Evolutionary conservation across 2,797 vertebrate genomes (phyloP).

Genomic region (Esox masquinongy): DNA sequence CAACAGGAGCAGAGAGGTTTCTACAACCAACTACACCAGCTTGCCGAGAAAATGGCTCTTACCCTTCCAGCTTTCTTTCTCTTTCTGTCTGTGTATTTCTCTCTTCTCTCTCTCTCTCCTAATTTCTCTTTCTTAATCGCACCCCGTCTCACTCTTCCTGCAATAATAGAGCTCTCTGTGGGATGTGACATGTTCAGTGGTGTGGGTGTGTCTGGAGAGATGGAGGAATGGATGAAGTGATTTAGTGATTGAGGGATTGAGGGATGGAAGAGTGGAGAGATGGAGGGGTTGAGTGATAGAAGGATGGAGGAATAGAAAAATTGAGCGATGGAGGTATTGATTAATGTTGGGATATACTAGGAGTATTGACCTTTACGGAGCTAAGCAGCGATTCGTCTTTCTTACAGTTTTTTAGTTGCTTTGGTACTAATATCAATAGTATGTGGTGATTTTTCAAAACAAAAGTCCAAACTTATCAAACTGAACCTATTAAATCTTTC

Average conservation of each 20-base stretch:
- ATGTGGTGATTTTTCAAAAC: too few species aligned
- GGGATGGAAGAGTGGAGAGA: background rate
- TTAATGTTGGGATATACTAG: too few species aligned
- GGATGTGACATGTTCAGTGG: background rate
- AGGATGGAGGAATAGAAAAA: too few species aligned
- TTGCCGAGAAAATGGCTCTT: background rate
- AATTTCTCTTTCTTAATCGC: background rate
- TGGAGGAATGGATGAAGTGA: background rate
- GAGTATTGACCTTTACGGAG: constrained; percentile 9
- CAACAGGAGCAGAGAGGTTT: background rate
- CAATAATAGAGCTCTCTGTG: background rate
- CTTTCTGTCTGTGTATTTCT: background rate
- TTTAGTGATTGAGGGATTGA: too few species aligned
- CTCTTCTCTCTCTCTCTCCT: background rate
- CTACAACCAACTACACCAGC: background rate
- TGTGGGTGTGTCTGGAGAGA: background rate
- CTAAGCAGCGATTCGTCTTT: constrained; percentile 33
- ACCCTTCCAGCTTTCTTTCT: background rate
- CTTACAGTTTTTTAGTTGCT: background rate
- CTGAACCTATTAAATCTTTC: too few species aligned
- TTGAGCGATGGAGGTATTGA: too few species aligned
- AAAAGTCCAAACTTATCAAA: too few species aligned
- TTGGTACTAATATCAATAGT: too few species aligned
- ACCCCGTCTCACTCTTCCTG: background rate
- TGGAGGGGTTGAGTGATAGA: background rate